These are phyloP conservation scores for Drosophila mayaguana DNA, from an alignment of 2,888 invertebrate species.

Conservation along the genomic window DNA sequence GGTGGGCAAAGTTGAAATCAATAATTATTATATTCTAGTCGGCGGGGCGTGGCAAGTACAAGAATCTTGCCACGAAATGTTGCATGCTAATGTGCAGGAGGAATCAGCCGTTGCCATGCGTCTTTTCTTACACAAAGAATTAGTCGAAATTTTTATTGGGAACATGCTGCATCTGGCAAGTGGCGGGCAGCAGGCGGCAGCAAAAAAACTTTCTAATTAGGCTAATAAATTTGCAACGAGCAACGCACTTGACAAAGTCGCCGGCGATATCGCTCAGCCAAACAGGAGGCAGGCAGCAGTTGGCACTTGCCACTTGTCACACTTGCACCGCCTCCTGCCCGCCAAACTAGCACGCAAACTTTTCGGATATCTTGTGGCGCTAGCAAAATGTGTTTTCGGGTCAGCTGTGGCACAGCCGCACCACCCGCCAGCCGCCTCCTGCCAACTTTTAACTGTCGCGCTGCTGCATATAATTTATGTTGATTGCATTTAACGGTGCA, in stretches of 20 bases:
- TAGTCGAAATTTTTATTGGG: constrained; percentile 15
- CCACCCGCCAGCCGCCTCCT: background rate
- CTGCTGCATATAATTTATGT: constrained; percentile 78
- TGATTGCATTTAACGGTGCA: constrained; percentile 76
- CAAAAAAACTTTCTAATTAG: constrained; percentile 82
- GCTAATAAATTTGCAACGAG: constrained; percentile 79
- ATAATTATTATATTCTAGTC: constrained; percentile 72
- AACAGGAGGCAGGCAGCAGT: constrained; percentile 53
- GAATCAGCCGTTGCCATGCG: constrained; percentile 64
- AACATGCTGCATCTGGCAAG: background rate
- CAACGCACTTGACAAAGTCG: constrained; percentile 77
- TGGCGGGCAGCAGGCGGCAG: constrained; percentile 36
- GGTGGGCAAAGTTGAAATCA: constrained; percentile 67
- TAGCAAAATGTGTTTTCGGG: constrained; percentile 83
- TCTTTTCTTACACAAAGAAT: constrained; percentile 25
- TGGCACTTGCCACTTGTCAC: background rate
- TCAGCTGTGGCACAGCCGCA: constrained; percentile 68
- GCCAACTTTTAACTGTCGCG: constrained; percentile 9
- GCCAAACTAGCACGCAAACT: constrained; percentile 31
- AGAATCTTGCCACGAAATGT: constrained; percentile 75
- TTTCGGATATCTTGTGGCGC: constrained; percentile 69
- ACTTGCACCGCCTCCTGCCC: background rate
- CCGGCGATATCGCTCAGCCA: constrained; percentile 54
- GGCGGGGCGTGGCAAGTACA: constrained; percentile 59
- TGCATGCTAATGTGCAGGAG: constrained; percentile 74